These are phyloP conservation scores for Trichosurus vulpecula DNA, from an alignment of 2,797 vertebrate genomes.

Conservation along the genomic window DNA sequence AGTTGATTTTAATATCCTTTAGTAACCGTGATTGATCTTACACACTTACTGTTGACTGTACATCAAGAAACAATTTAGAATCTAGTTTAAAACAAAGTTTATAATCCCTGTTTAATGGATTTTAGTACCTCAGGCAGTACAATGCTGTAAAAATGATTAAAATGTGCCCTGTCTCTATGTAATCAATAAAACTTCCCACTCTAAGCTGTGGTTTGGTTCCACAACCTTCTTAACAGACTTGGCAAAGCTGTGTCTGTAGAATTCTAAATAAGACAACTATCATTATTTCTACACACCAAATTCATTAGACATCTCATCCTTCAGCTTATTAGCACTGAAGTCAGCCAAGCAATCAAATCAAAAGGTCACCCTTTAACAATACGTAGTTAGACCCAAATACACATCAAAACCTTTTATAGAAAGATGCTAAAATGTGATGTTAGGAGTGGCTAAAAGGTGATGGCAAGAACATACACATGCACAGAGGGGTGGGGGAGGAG, in stretches of 20 bases:
- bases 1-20: conserved; percentile 81
- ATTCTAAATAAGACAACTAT: conserved; percentile 83
- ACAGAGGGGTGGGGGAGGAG: too few relatives aligned
- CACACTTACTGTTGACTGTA: conserved; percentile 80
- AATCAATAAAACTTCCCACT: conserved; percentile 83
- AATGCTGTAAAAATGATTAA: conserved; percentile 83
- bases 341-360: conserved; percentile 75
- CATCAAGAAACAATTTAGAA: conserved; percentile 82
- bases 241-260: conserved; percentile 72
- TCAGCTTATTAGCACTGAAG: conserved; percentile 79
- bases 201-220: conserved; percentile 81
- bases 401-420: conserved; percentile 68
- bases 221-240: conserved; percentile 69
- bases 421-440: conserved; percentile 33
- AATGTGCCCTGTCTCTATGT: conserved; percentile 80
- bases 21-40: conserved; percentile 81
- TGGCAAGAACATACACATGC: not conserved
- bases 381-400: conserved; percentile 69
- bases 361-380: conserved; percentile 80
- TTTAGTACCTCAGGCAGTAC: conserved; percentile 82
- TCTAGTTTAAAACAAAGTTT: conserved; percentile 82
- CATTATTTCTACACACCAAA: conserved; percentile 79
- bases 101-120: conserved; percentile 84
- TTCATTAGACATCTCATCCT: conserved; percentile 83
- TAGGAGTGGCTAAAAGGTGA: conserved; percentile 41